phyloP scores from a whole-genome alignment of 1,140 invertebrate species.

The roundworm (Caenorhabditis elegans) region DNA sequence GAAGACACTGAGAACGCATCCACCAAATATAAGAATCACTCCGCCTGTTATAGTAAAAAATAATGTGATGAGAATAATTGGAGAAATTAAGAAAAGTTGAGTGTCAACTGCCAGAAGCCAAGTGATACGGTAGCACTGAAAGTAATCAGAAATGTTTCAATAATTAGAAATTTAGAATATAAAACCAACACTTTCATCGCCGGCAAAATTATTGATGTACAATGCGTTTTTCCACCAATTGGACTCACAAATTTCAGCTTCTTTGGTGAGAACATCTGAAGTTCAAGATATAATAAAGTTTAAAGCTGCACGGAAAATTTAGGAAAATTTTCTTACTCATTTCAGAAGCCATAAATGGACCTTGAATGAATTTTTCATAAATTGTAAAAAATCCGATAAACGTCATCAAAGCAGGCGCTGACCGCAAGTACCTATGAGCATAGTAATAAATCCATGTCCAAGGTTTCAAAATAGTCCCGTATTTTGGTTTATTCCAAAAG shows the following conservation, averaged over 20 bases:
- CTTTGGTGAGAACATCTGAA: slow-evolving; percentile 45
- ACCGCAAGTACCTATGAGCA: slow-evolving; percentile 45
- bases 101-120: slow-evolving; percentile 70
- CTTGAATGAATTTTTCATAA: slow-evolving; percentile 55
- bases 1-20: neutral
- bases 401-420: slow-evolving; percentile 39
- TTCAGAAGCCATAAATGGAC: slow-evolving; percentile 39
- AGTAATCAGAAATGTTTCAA: neutral
- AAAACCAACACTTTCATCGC: neutral
- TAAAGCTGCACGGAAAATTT: neutral
- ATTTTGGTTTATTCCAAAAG: slow-evolving; percentile 30
- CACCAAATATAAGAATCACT: neutral
- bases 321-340: slow-evolving; percentile 52
- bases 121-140: slow-evolving; percentile 52
- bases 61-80: slow-evolving; percentile 33
- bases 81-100: slow-evolving; percentile 66
- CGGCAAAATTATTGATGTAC: slow-evolving; percentile 68
- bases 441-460: slow-evolving; percentile 43
- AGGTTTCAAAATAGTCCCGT: neutral
- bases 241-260: slow-evolving; percentile 58
- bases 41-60: slow-evolving; percentile 32
- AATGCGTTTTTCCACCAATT: slow-evolving; percentile 69
- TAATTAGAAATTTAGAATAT: neutral
- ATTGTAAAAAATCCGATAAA: slow-evolving; percentile 57
- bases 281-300: neutral